A percentile compares a stretch with the other conserved stretches of the same genome.
These are phyloP conservation scores for Notodonta ziczac DNA, from an alignment of 2,888 invertebrate genomes.

Conservation along the genomic window DNA sequence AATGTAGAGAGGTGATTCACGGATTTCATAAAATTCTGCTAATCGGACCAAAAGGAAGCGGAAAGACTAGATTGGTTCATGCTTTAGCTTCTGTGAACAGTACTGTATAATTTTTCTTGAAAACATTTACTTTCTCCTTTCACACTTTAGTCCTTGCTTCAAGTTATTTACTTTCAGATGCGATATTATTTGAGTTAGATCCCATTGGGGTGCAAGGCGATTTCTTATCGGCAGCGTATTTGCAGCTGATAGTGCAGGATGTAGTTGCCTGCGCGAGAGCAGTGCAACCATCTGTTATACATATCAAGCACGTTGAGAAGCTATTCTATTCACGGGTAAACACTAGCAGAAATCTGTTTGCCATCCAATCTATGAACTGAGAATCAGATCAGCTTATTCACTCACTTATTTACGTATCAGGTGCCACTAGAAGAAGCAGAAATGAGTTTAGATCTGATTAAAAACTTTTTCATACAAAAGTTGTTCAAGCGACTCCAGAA, in stretches of 20 bases:
- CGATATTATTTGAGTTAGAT: slow-evolving; percentile 62
- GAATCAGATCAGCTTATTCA: too few species aligned
- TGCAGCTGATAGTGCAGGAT: slow-evolving; percentile 43
- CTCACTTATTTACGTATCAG: slow-evolving; percentile 29
- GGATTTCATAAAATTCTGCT: slow-evolving; percentile 56
- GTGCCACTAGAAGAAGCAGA: slow-evolving; percentile 46
- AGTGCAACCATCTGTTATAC: slow-evolving; percentile 63
- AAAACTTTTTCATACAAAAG: slow-evolving; percentile 45
- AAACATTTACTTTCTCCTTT: neutral
- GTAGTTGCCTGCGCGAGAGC: slow-evolving; percentile 54
- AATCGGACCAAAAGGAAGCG: slow-evolving; percentile 58
- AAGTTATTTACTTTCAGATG: slow-evolving; percentile 47
- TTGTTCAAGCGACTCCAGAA: slow-evolving; percentile 56
- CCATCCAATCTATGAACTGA: neutral
- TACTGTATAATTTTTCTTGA: slow-evolving; percentile 21
- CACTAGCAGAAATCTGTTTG: neutral
- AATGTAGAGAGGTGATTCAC: slow-evolving; percentile 47
- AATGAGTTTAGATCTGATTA: slow-evolving; percentile 44
- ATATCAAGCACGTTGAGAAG: slow-evolving; percentile 56
- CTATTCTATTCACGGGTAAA: slow-evolving; percentile 61
- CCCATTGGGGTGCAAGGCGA: slow-evolving; percentile 40
- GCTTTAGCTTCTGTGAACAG: slow-evolving; percentile 61
- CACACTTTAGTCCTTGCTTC: neutral
- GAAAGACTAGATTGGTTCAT: slow-evolving; percentile 57
- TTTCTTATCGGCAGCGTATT: slow-evolving; percentile 28